phyloP scores from a whole-genome alignment of 2,113 vertebrate species.

The human region GRCh38 chrX:76155501-76156000 shows the following conservation, averaged over 20 bases:
- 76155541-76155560: no score
- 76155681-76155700: background rate
- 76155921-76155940: background rate
- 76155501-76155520: no score
- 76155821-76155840: background rate
- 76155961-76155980: conserved; percentile 1
- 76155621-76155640: no score
- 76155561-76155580: no score
- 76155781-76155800: background rate
- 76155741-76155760: background rate
- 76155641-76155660: no score
- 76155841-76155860: background rate
- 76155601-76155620: no score
- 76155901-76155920: background rate
- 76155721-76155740: background rate
- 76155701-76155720: background rate
- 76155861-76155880: background rate
- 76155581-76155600: no score
- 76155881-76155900: background rate
- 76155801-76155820: background rate
- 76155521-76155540: no score
- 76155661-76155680: background rate
- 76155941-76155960: background rate
- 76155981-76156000: background rate
- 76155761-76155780: background rate